Percentiles rank a stretch among this genome's conserved stretches.
These are phyloP conservation scores for Hyperopisus bebe DNA, from an alignment of 2,113 vertebrate species.

Conservation along the genomic window DNA sequence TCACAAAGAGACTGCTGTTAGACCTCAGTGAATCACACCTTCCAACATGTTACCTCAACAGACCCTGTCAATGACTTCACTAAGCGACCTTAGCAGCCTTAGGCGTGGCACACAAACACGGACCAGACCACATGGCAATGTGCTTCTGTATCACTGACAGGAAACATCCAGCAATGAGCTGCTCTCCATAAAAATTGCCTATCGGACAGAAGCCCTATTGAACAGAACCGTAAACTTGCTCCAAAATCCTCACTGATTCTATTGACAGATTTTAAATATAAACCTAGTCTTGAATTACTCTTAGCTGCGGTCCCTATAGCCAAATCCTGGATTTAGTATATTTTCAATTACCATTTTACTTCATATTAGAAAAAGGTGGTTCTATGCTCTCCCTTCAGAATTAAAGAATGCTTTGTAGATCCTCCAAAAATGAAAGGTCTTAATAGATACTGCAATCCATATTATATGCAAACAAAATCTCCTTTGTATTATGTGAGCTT, in stretches of 20 bases:
- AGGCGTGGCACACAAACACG: background rate
- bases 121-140: too few species aligned
- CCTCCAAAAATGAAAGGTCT: background rate
- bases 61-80: background rate
- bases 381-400: background rate
- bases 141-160: background rate
- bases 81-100: background rate
- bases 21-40: conserved; percentile 19
- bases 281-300: background rate
- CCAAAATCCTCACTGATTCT: background rate
- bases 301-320: background rate
- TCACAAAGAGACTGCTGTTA: background rate
- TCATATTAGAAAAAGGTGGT: background rate
- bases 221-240: background rate
- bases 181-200: background rate
- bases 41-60: background rate
- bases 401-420: background rate
- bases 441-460: background rate
- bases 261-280: background rate
- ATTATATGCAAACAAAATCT: background rate
- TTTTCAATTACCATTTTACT: background rate
- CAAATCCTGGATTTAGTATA: background rate
- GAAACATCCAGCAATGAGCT: background rate
- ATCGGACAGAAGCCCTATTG: background rate
- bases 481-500: conserved; percentile 28